phyloP scores from a whole-genome alignment of 2,797 vertebrate species.

The Delichon dasypus region DNA sequence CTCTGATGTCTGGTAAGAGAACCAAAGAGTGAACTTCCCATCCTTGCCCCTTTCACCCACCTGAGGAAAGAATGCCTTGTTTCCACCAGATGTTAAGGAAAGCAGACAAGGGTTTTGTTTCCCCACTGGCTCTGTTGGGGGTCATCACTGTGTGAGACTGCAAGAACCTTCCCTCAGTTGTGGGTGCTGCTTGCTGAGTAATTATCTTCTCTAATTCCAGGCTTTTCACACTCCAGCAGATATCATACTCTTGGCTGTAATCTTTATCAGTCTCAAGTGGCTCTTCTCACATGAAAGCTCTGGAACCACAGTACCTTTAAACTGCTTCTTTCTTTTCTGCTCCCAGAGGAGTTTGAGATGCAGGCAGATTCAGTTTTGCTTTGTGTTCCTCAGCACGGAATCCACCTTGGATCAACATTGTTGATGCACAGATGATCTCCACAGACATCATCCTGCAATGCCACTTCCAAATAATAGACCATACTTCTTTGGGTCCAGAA shows the following conservation, averaged over 20 bases:
- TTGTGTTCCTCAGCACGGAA: background rate
- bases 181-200: background rate
- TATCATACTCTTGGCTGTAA: background rate
- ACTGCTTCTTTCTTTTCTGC: background rate
- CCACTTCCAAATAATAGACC: background rate
- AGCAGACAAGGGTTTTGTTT: background rate
- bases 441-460: background rate
- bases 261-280: background rate
- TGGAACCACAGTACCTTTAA: background rate
- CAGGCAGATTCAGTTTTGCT: accelerated
- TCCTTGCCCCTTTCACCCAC: background rate
- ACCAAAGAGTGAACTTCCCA: background rate
- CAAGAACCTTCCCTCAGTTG: background rate
- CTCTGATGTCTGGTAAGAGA: background rate
- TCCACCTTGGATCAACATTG: background rate
- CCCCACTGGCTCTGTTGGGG: background rate
- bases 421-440: background rate
- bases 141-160: background rate
- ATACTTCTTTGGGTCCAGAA: background rate
- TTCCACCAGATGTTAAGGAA: background rate
- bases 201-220: background rate
- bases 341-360: background rate
- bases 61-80: background rate
- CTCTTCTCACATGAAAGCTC: background rate
- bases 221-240: background rate